These are phyloP conservation scores for Chromobotia macracanthus DNA, from an alignment of 2,797 vertebrate species.

Conservation along the genomic window DNA sequence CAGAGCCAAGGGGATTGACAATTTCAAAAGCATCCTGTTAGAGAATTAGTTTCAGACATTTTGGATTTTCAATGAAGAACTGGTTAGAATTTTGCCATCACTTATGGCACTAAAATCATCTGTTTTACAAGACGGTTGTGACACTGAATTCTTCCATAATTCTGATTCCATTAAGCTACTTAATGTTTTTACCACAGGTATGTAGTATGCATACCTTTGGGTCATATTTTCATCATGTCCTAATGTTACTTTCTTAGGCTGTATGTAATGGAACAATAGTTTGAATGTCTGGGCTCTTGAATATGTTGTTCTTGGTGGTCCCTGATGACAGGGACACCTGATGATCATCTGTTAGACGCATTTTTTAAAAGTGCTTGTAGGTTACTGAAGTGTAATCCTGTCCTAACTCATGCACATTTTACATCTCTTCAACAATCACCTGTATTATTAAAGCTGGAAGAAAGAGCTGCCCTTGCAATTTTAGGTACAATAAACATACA, in stretches of 20 bases:
- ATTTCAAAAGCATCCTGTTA: conserved; percentile 28
- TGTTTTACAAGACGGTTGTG: neutral
- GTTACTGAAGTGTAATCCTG: neutral
- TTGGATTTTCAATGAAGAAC: conserved; percentile 7
- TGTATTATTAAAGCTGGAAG: conserved; percentile 6
- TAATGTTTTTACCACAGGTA: neutral
- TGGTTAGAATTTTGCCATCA: conserved; percentile 16
- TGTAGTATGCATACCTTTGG: neutral
- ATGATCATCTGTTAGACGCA: neutral
- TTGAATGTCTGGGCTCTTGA: neutral
- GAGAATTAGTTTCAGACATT: neutral
- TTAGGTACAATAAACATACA: conserved; percentile 5
- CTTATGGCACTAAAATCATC: neutral
- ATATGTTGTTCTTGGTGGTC: conserved; percentile 2
- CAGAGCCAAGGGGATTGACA: conserved; percentile 3
- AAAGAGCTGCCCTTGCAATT: neutral
- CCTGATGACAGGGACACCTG: neutral
- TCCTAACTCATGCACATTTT: neutral
- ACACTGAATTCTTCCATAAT: conserved; percentile 6
- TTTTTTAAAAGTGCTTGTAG: neutral
- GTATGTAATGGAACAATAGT: no score
- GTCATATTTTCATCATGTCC: conserved; percentile 6
- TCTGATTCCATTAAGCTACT: conserved; percentile 7
- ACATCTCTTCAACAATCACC: neutral
- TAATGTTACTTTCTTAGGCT: no score